Conservation (phyloP, 2,888 invertebrate genomes). For the Micropterix aruncella region DNA sequence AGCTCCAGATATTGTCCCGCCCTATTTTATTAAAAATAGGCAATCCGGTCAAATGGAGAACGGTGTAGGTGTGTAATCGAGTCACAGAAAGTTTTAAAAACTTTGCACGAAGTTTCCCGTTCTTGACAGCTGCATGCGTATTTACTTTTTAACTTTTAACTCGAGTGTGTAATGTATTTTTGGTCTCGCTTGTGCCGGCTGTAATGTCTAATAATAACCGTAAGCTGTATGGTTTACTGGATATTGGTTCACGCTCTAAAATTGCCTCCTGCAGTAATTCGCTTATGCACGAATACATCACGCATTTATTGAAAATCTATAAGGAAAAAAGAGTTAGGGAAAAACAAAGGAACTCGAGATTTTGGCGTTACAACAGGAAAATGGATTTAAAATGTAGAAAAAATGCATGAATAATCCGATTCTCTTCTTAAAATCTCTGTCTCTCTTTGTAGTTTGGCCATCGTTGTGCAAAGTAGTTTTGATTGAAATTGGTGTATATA, state of each 20-base stretch:
- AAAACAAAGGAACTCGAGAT: too few species aligned
- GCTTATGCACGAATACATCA: too few species aligned
- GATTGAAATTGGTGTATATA: too few species aligned
- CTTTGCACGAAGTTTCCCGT: slow-evolving; percentile 8
- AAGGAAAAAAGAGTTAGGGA: too few species aligned
- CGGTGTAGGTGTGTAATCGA: slow-evolving; percentile 12
- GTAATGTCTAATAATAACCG: not conserved
- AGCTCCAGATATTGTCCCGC: slow-evolving; percentile 8
- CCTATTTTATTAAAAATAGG: slow-evolving; percentile 7
- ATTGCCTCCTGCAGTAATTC: too few species aligned
- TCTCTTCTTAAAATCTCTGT: too few species aligned
- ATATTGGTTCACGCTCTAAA: not conserved
- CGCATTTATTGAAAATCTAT: too few species aligned
- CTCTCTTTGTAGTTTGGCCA: too few species aligned
- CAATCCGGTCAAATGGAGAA: slow-evolving; percentile 10
- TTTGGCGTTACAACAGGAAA: too few species aligned
- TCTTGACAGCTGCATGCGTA: not conserved
- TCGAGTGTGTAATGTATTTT: not conserved
- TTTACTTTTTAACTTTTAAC: not conserved
- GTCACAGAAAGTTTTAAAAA: slow-evolving; percentile 7
- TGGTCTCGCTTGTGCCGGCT: not conserved
- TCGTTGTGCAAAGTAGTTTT: too few species aligned
- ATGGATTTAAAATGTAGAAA: too few species aligned
- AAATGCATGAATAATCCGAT: too few species aligned
- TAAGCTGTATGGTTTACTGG: not conserved